Evolutionary conservation across 2,888 invertebrate genomes (phyloP).

Genomic region (Thumatha senex): DNA sequence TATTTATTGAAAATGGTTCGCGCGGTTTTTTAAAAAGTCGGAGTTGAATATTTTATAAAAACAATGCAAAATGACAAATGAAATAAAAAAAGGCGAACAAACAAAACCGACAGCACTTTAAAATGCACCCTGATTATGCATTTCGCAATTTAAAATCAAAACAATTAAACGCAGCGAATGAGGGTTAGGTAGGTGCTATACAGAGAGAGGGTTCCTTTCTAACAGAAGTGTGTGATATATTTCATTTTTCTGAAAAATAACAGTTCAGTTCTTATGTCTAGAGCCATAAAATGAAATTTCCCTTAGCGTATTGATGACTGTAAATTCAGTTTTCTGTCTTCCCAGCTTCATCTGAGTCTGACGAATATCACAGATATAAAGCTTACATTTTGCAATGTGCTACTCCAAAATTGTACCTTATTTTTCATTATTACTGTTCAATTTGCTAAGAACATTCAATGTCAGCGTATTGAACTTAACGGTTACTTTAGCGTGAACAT

Average conservation of each 20-base stretch:
- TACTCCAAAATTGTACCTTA: slow-evolving; percentile 60
- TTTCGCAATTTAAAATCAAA: slow-evolving; percentile 72
- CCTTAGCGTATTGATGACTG: slow-evolving; percentile 20
- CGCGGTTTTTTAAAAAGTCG: slow-evolving; percentile 25
- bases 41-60: slow-evolving; percentile 23
- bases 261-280: slow-evolving; percentile 23
- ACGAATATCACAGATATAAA: slow-evolving; percentile 62
- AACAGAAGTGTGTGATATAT: slow-evolving; percentile 51
- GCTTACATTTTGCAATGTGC: slow-evolving; percentile 48
- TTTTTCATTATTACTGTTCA: slow-evolving; percentile 40
- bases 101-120: slow-evolving; percentile 37
- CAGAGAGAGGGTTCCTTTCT: slow-evolving; percentile 66
- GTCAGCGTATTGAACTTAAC: slow-evolving; percentile 52
- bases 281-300: slow-evolving; percentile 42
- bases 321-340: slow-evolving; percentile 57
- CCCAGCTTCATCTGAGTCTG: slow-evolving; percentile 69
- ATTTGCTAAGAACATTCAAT: slow-evolving; percentile 31
- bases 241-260: slow-evolving; percentile 29
- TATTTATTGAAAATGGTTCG: slow-evolving; percentile 43
- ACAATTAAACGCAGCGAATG: slow-evolving; percentile 74
- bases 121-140: slow-evolving; percentile 65
- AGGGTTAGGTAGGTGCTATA: slow-evolving; percentile 60
- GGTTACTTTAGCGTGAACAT: slow-evolving; percentile 69
- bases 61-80: slow-evolving; percentile 21
- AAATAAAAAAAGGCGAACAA: slow-evolving; percentile 10